Conservation (phyloP, 1,140 invertebrate genomes). For the Oppia nitens region DNA sequence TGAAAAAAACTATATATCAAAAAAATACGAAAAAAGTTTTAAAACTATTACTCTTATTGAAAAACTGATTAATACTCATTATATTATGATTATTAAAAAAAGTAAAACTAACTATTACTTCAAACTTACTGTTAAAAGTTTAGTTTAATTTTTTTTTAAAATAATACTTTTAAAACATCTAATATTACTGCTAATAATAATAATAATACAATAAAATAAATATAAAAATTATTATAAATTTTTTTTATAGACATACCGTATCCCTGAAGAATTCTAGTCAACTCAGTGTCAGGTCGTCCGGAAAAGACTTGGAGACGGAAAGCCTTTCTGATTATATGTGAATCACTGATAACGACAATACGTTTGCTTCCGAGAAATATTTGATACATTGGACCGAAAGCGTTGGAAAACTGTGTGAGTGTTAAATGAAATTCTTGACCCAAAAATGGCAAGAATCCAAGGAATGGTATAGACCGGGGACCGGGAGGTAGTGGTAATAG, state of each 20-base stretch:
- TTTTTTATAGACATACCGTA: constrained; percentile 67
- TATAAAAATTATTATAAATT: constrained; percentile 20
- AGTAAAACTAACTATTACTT: too few species aligned
- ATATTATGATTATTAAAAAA: too few species aligned
- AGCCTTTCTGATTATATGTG: constrained; percentile 58
- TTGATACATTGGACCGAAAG: constrained; percentile 65
- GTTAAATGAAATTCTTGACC: constrained; percentile 52
- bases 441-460: constrained; percentile 63
- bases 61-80: too few species aligned
- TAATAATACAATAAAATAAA: neutral
- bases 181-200: too few species aligned
- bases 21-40: too few species aligned
- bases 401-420: constrained; percentile 49
- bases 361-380: constrained; percentile 56
- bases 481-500: constrained; percentile 45
- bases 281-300: constrained; percentile 59
- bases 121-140: too few species aligned
- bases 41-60: too few species aligned
- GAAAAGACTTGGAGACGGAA: constrained; percentile 69
- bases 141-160: too few species aligned
- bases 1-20: too few species aligned
- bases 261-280: constrained; percentile 66
- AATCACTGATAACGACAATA: constrained; percentile 66
- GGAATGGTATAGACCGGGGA: constrained; percentile 59
- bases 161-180: too few species aligned